Evolutionary conservation across 2,888 invertebrate genomes (phyloP).

Genomic region (Parnassius glacialis): DNA sequence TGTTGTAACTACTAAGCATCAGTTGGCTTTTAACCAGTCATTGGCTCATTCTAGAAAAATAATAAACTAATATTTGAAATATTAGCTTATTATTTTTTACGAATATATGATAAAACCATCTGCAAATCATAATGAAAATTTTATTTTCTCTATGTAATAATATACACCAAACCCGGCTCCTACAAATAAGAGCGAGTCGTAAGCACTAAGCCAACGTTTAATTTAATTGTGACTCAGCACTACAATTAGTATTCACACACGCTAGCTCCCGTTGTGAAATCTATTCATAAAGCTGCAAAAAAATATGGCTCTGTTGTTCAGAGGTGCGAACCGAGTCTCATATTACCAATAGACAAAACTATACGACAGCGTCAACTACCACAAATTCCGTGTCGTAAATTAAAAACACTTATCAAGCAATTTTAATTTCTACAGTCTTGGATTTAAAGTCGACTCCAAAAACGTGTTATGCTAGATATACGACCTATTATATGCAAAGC

Average conservation of each 20-base stretch:
- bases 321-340: conserved; percentile 74
- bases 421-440: conserved; percentile 42
- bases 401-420: conserved; percentile 30
- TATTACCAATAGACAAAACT: conserved; percentile 76
- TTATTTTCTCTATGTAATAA: conserved; percentile 4
- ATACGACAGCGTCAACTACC: conserved; percentile 51
- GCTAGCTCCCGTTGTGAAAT: conserved; percentile 47
- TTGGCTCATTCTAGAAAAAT: too few relatives aligned
- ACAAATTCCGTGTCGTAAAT: conserved; percentile 33
- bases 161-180: conserved; percentile 12
- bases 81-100: too few relatives aligned
- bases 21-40: too few relatives aligned
- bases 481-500: conserved; percentile 45
- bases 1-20: too few relatives aligned
- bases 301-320: conserved; percentile 68
- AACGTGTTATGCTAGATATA: conserved; percentile 39
- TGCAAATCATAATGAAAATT: neutral
- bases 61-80: too few relatives aligned
- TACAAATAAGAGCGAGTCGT: conserved; percentile 24
- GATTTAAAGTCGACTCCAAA: conserved; percentile 45
- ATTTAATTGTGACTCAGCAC: conserved; percentile 56
- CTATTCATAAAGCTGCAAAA: conserved; percentile 65
- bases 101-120: neutral
- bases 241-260: conserved; percentile 49
- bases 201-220: conserved; percentile 33